phyloP scores from a whole-genome alignment of 2,113 vertebrate genomes.

The Pelecanus crispus region DNA sequence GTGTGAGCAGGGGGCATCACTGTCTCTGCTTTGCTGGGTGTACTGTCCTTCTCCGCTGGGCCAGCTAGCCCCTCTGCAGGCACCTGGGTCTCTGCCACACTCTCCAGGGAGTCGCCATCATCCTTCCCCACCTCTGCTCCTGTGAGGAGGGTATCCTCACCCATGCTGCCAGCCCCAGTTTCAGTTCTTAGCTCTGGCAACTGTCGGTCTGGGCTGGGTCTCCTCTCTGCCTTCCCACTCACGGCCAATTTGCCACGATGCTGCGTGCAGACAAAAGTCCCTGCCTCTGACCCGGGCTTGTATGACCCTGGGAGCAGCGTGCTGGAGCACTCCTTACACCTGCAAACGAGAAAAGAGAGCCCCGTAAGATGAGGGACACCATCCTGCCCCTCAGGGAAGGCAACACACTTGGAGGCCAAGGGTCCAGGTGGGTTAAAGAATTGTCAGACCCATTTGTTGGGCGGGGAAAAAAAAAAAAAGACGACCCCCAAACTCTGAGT shows the following conservation, averaged over 20 bases:
- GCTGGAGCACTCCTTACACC: slow-evolving; percentile 90
- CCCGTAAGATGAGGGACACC: not conserved
- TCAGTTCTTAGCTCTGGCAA: slow-evolving; percentile 6
- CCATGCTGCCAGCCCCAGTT: not conserved
- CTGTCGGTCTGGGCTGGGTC: slow-evolving; percentile 48
- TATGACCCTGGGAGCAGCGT: slow-evolving; percentile 92
- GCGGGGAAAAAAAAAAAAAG: not conserved
- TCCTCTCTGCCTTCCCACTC: slow-evolving; percentile 57
- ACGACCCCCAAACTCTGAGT: not conserved
- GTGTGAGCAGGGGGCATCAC: rapidly evolving
- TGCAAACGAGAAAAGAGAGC: slow-evolving; percentile 50
- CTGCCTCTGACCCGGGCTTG: slow-evolving; percentile 74
- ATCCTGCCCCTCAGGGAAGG: not conserved
- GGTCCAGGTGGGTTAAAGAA: not conserved
- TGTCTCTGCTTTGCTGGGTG: not conserved
- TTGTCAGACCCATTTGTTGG: not conserved
- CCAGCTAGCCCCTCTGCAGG: not conserved
- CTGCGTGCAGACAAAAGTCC: slow-evolving; percentile 85
- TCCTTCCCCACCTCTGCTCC: not conserved
- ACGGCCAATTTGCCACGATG: slow-evolving; percentile 73
- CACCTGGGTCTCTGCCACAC: not conserved
- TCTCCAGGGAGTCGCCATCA: not conserved
- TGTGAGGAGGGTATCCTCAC: not conserved
- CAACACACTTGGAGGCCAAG: not conserved
- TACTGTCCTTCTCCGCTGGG: not conserved